Percentiles rank a stretch among this genome's conserved stretches.
These are phyloP conservation scores for Macrosiphum euphorbiae DNA, from an alignment of 2,888 invertebrate genomes.

Conservation along the genomic window DNA sequence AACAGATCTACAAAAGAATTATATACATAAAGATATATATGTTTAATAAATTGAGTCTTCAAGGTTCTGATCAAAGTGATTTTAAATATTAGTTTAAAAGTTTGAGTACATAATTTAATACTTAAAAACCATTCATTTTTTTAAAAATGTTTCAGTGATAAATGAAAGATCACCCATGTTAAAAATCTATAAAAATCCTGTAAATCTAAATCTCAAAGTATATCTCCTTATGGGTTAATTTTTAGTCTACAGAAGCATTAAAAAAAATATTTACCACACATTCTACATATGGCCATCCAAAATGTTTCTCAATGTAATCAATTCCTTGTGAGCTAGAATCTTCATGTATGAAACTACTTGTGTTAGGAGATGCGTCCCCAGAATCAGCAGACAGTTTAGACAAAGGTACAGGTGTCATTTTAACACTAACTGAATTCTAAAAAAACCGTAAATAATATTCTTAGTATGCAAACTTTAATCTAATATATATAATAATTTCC, in stretches of 20 bases:
- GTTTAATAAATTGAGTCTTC: background rate
- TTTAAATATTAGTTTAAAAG: background rate
- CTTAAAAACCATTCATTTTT: background rate
- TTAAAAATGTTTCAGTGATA: background rate
- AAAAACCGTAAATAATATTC: constrained; percentile 51
- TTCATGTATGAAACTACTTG: constrained; percentile 67
- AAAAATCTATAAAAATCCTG: background rate
- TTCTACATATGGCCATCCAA: constrained; percentile 72
- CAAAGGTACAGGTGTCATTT: constrained; percentile 81
- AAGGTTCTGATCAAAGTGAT: background rate
- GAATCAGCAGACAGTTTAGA: constrained; percentile 69
- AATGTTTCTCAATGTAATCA: constrained; percentile 70
- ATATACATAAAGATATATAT: background rate
- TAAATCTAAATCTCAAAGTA: background rate
- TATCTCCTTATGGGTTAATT: background rate
- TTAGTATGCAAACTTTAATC: background rate
- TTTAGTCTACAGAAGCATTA: background rate
- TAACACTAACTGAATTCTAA: constrained; percentile 69
- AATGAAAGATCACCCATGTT: background rate
- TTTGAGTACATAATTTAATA: background rate
- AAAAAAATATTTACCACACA: constrained; percentile 71
- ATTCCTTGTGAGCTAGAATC: constrained; percentile 72
- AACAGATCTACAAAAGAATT: too few relatives aligned
- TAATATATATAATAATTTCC: background rate
- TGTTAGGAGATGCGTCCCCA: background rate